phyloP scores from a whole-genome alignment of 1,140 invertebrate species.

The Trypoxylus dichotomus region DNA sequence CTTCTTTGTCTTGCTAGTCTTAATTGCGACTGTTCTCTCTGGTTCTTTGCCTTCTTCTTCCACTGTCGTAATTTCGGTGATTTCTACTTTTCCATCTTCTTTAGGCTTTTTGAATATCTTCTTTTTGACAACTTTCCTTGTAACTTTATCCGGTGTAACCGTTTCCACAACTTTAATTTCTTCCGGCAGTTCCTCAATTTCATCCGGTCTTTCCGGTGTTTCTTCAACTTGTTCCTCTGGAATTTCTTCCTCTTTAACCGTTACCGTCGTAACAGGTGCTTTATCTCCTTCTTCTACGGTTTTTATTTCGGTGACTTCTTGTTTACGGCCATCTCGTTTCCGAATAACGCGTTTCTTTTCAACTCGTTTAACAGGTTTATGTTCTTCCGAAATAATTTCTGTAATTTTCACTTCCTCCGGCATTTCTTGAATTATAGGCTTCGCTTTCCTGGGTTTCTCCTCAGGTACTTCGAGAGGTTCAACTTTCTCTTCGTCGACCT shows the following conservation, averaged over 20 bases:
- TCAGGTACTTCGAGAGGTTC: constrained; percentile 32
- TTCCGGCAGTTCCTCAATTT: constrained; percentile 47
- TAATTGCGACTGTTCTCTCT: constrained; percentile 45
- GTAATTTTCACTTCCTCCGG: constrained; percentile 53
- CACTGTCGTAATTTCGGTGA: constrained; percentile 50
- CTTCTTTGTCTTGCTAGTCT: constrained; percentile 34
- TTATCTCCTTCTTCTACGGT: constrained; percentile 49
- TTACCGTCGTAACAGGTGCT: constrained; percentile 48
- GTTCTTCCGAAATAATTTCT: constrained; percentile 46
- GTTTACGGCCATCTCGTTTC: constrained; percentile 46
- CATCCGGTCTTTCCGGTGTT: constrained; percentile 36
- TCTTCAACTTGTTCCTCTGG: constrained; percentile 35
- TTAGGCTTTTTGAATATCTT: constrained; percentile 47
- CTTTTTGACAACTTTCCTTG: constrained; percentile 52
- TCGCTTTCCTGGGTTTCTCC: constrained; percentile 31
- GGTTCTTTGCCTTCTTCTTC: constrained; percentile 54
- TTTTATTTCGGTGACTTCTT: constrained; percentile 48
- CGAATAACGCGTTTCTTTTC: constrained; percentile 45
- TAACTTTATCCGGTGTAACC: constrained; percentile 46
- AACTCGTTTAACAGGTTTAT: constrained; percentile 44
- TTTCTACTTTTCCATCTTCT: constrained; percentile 36
- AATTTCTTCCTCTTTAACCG: constrained; percentile 51
- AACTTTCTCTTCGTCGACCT: constrained; percentile 52
- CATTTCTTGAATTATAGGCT: constrained; percentile 41
- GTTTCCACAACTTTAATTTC: constrained; percentile 41